Conservation (phyloP, 2,797 vertebrate genomes). For the Arnoldichthys spilopterus region DNA sequence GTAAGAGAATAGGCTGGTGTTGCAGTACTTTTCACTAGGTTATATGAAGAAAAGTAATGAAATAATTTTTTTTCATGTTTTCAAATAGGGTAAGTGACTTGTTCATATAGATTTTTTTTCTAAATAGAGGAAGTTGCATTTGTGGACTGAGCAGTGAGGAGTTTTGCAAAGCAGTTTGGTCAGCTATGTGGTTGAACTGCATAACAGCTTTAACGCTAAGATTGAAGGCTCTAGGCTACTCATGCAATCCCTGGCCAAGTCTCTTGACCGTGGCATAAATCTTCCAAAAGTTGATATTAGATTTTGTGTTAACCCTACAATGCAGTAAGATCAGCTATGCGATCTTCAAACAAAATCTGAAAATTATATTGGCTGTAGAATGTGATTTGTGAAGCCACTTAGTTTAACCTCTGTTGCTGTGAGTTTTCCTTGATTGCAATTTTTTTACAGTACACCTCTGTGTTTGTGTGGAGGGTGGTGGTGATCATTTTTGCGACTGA, state of each 20-base stretch:
- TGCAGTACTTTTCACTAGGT: no score
- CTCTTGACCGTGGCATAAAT: not conserved
- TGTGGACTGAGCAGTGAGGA: constrained; percentile 13
- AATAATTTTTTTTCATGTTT: not conserved
- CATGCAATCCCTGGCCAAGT: not conserved
- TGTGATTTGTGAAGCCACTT: not conserved
- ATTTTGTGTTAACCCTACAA: constrained; percentile 3
- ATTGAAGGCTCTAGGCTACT: not conserved
- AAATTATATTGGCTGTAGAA: not conserved
- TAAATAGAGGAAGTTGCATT: constrained; percentile 9
- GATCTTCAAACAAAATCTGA: no score
- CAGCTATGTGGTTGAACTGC: constrained; percentile 19
- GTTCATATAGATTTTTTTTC: not conserved
- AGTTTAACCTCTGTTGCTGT: not conserved
- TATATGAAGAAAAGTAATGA: not conserved
- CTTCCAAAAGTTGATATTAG: not conserved
- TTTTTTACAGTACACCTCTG: not conserved
- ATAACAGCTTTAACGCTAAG: not conserved
- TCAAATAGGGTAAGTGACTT: constrained; percentile 2
- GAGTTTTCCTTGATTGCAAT: not conserved
- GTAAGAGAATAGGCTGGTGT: no score
- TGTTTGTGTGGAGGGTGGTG: not conserved
- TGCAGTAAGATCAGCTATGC: not conserved
- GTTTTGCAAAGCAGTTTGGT: constrained; percentile 1
- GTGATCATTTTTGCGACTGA: not conserved